Base-by-base conservation (phyloP, 2,113 vertebrate genomes). In the Promerops cafer region DNA sequence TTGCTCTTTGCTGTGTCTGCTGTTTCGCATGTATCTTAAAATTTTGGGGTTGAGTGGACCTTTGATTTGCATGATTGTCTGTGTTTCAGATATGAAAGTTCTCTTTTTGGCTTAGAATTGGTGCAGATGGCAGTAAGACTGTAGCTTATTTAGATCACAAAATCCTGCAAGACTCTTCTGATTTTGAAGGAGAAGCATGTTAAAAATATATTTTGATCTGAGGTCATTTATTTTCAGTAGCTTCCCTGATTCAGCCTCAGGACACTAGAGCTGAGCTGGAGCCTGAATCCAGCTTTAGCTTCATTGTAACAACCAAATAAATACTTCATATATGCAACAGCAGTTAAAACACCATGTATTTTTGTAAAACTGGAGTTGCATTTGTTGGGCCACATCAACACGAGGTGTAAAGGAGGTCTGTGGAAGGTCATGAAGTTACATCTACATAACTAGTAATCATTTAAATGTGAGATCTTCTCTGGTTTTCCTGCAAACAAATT, bases 61-160 rank as follows among this genome's bases (percentile, higher is more conserved):
- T 90, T 80, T 92, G 91, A 84, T 94, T 91, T 95, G 64, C 27
- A 10, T 84, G 71, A 60, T 50, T 75, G 87, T 61, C 75, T 92
- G 35, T 17, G 4, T 83, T 88, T 93, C 79, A 71, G 60, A 88
- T 66, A 72, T 6, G 37, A 90, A 68, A 47, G 53, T 54, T 95
- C 80, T 68, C 64, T 63, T 77, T 95, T 82, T 95, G 92, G 94
- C 96, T 93, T 92, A 81, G 79, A 81, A 81, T 24, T 89, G 68
- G 40, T 94, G 53, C 90, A 95, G 75, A 86, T 95, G 95, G 92
- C 88, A 86, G 88, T 86, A 77, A 92, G 71, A 92, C 53, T 54
- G 68, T 88, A 86, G 71, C 37, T 90, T 86, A 52, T 90, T 96
- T 94, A 78, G 82, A 92, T 83, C 56, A 80, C 52, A 81, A 83